phyloP scores from a whole-genome alignment of 2,888 invertebrate genomes.

The Endomychus coccineus region DNA sequence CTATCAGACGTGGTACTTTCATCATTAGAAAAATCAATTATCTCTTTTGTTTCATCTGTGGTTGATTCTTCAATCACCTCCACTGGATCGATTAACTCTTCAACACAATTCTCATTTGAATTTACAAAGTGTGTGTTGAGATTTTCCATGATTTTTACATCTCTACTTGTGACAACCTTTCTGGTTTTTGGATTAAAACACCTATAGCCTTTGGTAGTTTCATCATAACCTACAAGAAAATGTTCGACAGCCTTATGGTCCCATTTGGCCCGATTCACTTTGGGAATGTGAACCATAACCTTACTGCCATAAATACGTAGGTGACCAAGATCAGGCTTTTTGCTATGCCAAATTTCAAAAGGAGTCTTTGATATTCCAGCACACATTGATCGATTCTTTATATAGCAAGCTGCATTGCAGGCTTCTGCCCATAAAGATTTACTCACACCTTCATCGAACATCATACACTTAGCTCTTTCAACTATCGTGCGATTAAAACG shows the following conservation, averaged over 20 bases:
- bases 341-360: conserved; percentile 1
- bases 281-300: conserved; percentile 21
- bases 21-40: no score
- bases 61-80: no score
- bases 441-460: conserved; percentile 16
- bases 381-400: conserved; percentile 1
- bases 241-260: conserved; percentile 18
- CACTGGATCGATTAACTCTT: conserved; percentile 3
- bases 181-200: conserved; percentile 13
- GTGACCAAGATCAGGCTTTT: conserved; percentile 23
- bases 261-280: conserved; percentile 18
- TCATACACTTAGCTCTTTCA: conserved; percentile 21
- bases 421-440: conserved; percentile 20
- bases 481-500: conserved; percentile 22
- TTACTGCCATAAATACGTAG: conserved; percentile 18
- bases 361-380: conserved; percentile 1
- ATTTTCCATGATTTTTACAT: no score
- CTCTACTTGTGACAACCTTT: conserved; percentile 5
- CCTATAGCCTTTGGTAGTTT: conserved; percentile 21
- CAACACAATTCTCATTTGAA: no score
- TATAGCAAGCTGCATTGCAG: conserved; percentile 16
- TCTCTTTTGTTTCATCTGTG: no score
- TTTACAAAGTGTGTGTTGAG: no score
- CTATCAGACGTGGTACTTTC: no score
- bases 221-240: conserved; percentile 21